Evolutionary conservation across 2,797 vertebrate genomes (phyloP), one percentile per base, ranked within the genome.

Genomic region (Salmo trutta): DNA sequence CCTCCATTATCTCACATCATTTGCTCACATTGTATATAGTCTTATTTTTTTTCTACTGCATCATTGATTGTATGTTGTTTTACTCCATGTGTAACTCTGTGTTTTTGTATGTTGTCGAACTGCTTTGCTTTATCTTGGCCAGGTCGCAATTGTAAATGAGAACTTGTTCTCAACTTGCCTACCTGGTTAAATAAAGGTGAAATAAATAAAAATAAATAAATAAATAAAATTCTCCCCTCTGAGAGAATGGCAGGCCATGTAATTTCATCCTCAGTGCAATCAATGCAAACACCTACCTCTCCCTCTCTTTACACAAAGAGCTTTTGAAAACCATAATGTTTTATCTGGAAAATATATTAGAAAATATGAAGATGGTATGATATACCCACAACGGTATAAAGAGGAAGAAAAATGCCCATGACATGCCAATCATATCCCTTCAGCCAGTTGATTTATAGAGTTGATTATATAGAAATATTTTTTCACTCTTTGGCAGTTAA

Each of bases 181-280:
- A n/a, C n/a, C n/a, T n/a, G n/a, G n/a, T n/a, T n/a, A n/a, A n/a
- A n/a, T n/a, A n/a, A n/a, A n/a, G n/a, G n/a, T n/a, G n/a, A n/a
- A n/a, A n/a, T n/a, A n/a, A n/a, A n/a, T n/a, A n/a, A n/a, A n/a
- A n/a, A n/a, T n/a, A n/a, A n/a, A n/a, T n/a, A n/a, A n/a, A n/a
- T n/a, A n/a, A n/a, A n/a, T n/a, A n/a, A n/a, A n/a, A n/a, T n/a
- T 91, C 90, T 91, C 80, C 79, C 82, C 90, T 89, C 89, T 79
- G 75, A 83, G 88, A 89, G 92, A 85, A 83, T 88, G 88, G 88
- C 89, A 91, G 85, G 77, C 81, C 84, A 89, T 86, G 82, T 92
- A 90, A 93, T 93, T 91, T 92, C 87, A 89, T 88, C 88, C 86
- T 85, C 85, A 24, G 75, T 82, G 86, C 89, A 93, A 91, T 94